A percentile compares a stretch with the other conserved stretches of the same genome.
phyloP scores from a whole-genome alignment of 2,888 invertebrate species.

The Heterodera filipjevi region DNA sequence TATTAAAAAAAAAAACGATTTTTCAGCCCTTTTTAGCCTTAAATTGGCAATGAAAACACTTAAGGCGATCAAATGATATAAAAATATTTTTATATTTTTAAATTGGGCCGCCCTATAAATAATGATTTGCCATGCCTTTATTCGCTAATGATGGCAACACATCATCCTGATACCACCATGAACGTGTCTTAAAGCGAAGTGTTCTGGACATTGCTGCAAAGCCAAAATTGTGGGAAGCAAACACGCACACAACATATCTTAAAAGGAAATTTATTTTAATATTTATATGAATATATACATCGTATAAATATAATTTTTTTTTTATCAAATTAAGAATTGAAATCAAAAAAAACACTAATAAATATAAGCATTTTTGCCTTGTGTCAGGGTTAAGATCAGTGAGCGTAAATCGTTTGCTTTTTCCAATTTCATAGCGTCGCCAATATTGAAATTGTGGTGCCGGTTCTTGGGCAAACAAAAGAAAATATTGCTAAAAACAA shows the following conservation, averaged over 20 bases:
- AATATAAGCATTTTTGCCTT: slow-evolving; percentile 44
- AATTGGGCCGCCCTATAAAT: too few species aligned
- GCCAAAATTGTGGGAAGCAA: slow-evolving; percentile 63
- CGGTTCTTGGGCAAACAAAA: slow-evolving; percentile 62
- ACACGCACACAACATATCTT: slow-evolving; percentile 60
- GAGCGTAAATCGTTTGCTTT: slow-evolving; percentile 55
- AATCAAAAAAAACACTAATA: neutral
- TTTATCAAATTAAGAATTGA: too few species aligned
- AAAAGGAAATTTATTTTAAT: neutral
- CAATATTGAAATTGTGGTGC: slow-evolving; percentile 63
- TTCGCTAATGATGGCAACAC: neutral
- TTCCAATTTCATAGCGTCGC: slow-evolving; percentile 55
- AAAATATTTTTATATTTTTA: neutral
- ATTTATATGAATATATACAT: too few species aligned
- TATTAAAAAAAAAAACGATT: too few species aligned
- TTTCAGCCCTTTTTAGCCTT: neutral
- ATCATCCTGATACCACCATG: slow-evolving; percentile 55
- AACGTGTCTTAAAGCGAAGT: slow-evolving; percentile 58
- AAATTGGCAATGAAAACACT: neutral
- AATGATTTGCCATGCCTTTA: neutral
- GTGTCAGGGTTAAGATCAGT: slow-evolving; percentile 58
- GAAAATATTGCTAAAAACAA: slow-evolving; percentile 52
- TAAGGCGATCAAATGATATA: too few species aligned
- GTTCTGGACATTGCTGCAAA: slow-evolving; percentile 63
- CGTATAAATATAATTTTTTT: too few species aligned